These are phyloP conservation scores for Meganola albula DNA, from an alignment of 2,888 invertebrate species.

Conservation along the genomic window DNA sequence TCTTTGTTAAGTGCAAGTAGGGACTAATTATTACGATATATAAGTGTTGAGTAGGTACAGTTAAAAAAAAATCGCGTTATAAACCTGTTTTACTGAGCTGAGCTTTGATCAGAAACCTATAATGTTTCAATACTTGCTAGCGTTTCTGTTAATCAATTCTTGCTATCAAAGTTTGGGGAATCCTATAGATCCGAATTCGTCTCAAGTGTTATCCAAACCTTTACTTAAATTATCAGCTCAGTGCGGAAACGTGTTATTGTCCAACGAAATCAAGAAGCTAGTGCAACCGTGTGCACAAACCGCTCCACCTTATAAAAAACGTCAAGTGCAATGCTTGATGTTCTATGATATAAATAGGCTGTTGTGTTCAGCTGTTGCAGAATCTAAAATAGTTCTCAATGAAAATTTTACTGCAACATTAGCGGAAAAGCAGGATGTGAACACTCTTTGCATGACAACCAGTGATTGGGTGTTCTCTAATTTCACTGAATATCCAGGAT, in stretches of 20 bases:
- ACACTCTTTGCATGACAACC: conserved; percentile 40
- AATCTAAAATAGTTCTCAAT: conserved; percentile 31
- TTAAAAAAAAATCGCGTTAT: too few species aligned
- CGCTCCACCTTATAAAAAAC: conserved; percentile 25
- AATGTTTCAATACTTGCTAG: conserved; percentile 50
- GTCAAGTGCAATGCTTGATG: conserved; percentile 52
- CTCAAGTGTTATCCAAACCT: conserved; percentile 20
- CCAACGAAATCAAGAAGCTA: conserved; percentile 38
- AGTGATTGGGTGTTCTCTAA: conserved; percentile 46
- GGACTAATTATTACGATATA: too few species aligned
- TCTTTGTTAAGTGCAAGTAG: too few species aligned
- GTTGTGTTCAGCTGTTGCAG: conserved; percentile 41
- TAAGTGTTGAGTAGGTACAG: too few species aligned
- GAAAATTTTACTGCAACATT: conserved; percentile 37
- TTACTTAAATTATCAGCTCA: conserved; percentile 34
- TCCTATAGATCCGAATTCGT: conserved; percentile 31
- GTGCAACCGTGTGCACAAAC: conserved; percentile 36
- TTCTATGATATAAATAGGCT: conserved; percentile 61
- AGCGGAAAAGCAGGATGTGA: conserved; percentile 37
- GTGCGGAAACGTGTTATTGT: conserved; percentile 49
- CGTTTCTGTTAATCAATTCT: conserved; percentile 46
- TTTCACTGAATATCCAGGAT: conserved; percentile 30
- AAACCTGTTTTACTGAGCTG: too few species aligned
- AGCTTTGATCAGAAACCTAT: too few species aligned
- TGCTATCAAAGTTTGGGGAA: conserved; percentile 47